Percentiles rank a stretch among this genome's conserved stretches.
These are phyloP conservation scores for Sarcophaga carnaria DNA, from an alignment of 2,888 invertebrate genomes.

Conservation along the genomic window DNA sequence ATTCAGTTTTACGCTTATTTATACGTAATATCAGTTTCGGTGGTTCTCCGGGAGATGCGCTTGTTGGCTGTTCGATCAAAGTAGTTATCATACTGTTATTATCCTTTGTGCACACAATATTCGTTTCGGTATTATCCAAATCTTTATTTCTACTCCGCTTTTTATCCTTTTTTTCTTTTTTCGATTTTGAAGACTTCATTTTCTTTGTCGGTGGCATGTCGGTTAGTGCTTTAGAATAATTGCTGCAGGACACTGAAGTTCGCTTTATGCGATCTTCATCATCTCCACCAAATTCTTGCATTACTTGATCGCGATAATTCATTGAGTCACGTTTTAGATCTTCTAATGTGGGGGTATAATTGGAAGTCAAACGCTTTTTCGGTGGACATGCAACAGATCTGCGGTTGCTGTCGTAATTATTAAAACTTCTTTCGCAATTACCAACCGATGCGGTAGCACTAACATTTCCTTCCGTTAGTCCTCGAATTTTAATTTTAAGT, in stretches of 20 bases:
- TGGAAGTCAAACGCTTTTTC: conserved; percentile 87
- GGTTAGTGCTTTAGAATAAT: conserved; percentile 49
- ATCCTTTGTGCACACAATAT: conserved; percentile 72
- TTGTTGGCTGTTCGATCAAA: conserved; percentile 82
- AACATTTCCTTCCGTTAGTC: conserved; percentile 71
- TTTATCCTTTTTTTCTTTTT: conserved; percentile 84
- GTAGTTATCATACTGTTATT: conserved; percentile 77
- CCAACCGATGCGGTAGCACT: conserved; percentile 69
- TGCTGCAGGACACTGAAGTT: conserved; percentile 79
- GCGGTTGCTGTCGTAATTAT: conserved; percentile 80
- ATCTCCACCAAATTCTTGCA: conserved; percentile 91
- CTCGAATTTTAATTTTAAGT: conserved; percentile 89
- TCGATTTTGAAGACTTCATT: conserved; percentile 79
- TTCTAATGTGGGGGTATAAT: conserved; percentile 87
- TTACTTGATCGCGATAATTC: conserved; percentile 92
- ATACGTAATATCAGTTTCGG: conserved; percentile 91
- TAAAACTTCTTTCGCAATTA: conserved; percentile 74
- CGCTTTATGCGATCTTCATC: conserved; percentile 78
- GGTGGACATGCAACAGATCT: conserved; percentile 87
- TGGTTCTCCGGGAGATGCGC: conserved; percentile 82
- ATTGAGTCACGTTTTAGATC: conserved; percentile 92
- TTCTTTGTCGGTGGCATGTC: conserved; percentile 73
- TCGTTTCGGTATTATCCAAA: conserved; percentile 61
- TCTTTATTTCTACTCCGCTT: conserved; percentile 80
- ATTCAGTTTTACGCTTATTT: conserved; percentile 79